Conservation (phyloP, 64 coral and sea anemone genomes). For the Actinia tenebrosa region DNA sequence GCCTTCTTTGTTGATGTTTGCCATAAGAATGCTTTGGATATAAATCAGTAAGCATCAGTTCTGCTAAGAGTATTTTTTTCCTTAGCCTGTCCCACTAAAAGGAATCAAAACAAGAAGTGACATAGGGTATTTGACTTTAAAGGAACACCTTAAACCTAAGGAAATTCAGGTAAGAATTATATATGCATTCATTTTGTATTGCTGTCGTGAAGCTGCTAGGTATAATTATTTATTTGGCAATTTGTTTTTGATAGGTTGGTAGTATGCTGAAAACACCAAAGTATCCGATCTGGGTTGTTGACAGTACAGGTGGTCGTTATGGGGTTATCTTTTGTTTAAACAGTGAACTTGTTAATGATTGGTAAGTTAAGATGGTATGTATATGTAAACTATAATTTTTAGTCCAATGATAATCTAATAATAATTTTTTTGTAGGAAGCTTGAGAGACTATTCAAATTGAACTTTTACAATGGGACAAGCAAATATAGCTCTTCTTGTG, state of each 20-base stretch:
- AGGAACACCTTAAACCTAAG: constrained; percentile 60
- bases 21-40: background rate
- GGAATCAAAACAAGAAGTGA: constrained; percentile 74
- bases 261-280: constrained; percentile 87
- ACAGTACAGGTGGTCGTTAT: constrained; percentile 57
- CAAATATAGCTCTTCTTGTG: constrained; percentile 30
- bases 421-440: constrained; percentile 35
- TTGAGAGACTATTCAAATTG: constrained; percentile 68
- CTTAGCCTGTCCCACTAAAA: constrained; percentile 48
- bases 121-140: constrained; percentile 63
- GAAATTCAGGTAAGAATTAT: constrained; percentile 41
- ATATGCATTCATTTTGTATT: background rate
- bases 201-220: background rate
- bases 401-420: background rate
- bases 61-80: background rate
- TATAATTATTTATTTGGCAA: background rate
- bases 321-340: constrained; percentile 72
- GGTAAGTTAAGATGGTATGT: constrained; percentile 21
- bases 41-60: background rate
- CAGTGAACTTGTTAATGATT: constrained; percentile 76
- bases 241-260: constrained; percentile 45
- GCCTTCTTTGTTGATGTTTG: background rate
- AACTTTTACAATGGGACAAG: constrained; percentile 60
- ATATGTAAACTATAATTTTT: background rate
- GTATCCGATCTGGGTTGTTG: constrained; percentile 77